These are phyloP conservation scores for Mimumesa dahlbomi DNA, from an alignment of 2,888 invertebrate species.

Conservation along the genomic window DNA sequence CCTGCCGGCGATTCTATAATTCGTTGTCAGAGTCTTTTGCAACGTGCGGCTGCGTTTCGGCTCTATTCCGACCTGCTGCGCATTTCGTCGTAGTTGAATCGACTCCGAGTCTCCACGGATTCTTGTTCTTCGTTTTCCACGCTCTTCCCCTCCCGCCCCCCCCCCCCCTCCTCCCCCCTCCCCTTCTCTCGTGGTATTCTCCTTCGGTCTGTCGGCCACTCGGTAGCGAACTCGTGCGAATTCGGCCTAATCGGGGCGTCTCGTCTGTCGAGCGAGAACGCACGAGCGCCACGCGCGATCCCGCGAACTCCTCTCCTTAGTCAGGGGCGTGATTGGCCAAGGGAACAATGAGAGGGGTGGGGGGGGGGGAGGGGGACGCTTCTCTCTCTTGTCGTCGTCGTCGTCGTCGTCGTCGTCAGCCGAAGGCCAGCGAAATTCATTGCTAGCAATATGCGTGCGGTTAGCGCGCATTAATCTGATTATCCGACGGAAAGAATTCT, in stretches of 20 bases:
- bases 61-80: conserved; percentile 15
- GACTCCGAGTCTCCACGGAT: conserved; percentile 8
- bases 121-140: conserved; percentile 12
- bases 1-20: too few species aligned
- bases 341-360: conserved; percentile 33
- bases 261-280: conserved; percentile 47
- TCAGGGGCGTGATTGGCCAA: conserved; percentile 49
- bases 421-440: conserved; percentile 46
- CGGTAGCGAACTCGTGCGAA: conserved; percentile 49
- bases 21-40: not conserved
- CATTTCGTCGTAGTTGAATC: conserved; percentile 22
- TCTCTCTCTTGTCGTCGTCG: conserved; percentile 10
- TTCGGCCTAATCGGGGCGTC: conserved; percentile 52
- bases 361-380: conserved; percentile 2
- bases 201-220: conserved; percentile 18
- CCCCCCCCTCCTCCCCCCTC: not conserved
- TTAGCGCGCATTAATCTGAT: conserved; percentile 6
- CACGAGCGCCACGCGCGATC: conserved; percentile 54
- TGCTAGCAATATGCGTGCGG: conserved; percentile 31
- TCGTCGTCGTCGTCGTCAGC: conserved; percentile 13
- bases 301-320: conserved; percentile 45
- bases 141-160: conserved; percentile 6
- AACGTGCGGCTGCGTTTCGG: not conserved
- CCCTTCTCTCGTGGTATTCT: conserved; percentile 2
- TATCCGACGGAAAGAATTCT: conserved; percentile 21